These are phyloP conservation scores for Stegastes partitus DNA, from an alignment of 2,113 vertebrate species.

Conservation along the genomic window DNA sequence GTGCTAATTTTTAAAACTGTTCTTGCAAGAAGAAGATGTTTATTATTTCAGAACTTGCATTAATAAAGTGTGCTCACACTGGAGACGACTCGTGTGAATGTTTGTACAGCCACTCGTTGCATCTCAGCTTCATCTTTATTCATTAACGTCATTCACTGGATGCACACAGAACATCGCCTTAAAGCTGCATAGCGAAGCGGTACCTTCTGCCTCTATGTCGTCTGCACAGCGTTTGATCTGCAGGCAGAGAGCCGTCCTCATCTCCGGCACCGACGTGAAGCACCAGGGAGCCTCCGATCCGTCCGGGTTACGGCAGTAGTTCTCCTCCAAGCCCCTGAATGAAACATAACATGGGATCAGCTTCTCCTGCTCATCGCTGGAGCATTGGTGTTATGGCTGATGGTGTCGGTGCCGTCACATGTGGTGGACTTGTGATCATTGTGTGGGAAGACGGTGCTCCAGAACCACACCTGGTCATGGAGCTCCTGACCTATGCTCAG, in stretches of 20 bases:
- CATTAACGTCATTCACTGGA: background rate
- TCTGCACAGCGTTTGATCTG: slow-evolving; percentile 95
- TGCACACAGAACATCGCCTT: background rate
- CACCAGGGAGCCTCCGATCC: slow-evolving; percentile 98
- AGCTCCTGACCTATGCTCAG: too few species aligned
- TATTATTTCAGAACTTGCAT: too few species aligned
- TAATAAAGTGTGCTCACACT: too few species aligned
- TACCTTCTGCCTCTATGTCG: slow-evolving; percentile 90
- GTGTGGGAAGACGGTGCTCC: too few species aligned
- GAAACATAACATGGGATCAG: slow-evolving; percentile 13
- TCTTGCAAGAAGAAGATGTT: too few species aligned
- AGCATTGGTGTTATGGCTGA: too few species aligned
- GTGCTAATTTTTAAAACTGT: background rate
- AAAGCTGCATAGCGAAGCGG: background rate
- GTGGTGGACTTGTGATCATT: too few species aligned
- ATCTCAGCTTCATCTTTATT: slow-evolving; percentile 3
- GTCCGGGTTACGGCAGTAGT: slow-evolving; percentile 97
- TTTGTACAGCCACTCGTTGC: background rate
- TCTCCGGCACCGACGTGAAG: slow-evolving; percentile 86
- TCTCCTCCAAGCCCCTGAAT: slow-evolving; percentile 92
- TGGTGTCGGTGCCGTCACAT: too few species aligned
- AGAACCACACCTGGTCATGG: too few species aligned
- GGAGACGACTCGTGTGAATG: background rate
- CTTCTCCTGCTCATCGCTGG: too few species aligned
- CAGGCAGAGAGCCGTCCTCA: slow-evolving; percentile 92